Percentiles rank a stretch among this genome's conserved stretches.
Conservation (phyloP, 2,888 invertebrate species). For the Uloborus plumipes region DNA sequence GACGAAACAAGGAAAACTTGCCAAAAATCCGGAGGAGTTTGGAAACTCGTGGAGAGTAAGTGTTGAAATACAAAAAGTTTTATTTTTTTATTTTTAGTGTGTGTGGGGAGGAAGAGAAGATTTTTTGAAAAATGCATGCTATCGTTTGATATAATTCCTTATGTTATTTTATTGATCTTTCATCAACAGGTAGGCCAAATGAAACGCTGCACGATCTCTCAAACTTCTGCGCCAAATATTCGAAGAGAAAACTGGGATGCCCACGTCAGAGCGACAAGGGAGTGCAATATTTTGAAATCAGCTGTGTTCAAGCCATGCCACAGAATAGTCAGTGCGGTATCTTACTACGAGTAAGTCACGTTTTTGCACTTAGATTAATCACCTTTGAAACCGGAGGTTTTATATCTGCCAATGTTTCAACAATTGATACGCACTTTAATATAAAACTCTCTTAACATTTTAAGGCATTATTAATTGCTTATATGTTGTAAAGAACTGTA, state of each 20-base stretch:
- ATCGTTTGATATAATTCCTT: no score
- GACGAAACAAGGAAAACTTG: slow-evolving; percentile 72
- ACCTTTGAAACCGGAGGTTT: no score
- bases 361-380: no score
- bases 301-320: slow-evolving; percentile 82
- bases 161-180: not conserved
- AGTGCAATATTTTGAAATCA: slow-evolving; percentile 75
- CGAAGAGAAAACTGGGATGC: slow-evolving; percentile 38
- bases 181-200: slow-evolving; percentile 82
- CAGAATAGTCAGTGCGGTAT: slow-evolving; percentile 82
- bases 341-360: slow-evolving; percentile 80
- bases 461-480: no score
- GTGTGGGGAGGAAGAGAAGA: no score
- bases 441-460: no score
- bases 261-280: slow-evolving; percentile 70
- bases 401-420: no score
- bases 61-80: not conserved
- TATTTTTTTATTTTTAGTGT: no score
- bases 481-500: no score
- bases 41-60: slow-evolving; percentile 93
- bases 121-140: no score
- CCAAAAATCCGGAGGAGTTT: slow-evolving; percentile 80
- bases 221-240: not conserved
- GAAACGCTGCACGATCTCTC: slow-evolving; percentile 34
- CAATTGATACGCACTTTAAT: no score